Base-by-base conservation (phyloP, 2,888 invertebrate species). In the Catocala fraxini region DNA sequence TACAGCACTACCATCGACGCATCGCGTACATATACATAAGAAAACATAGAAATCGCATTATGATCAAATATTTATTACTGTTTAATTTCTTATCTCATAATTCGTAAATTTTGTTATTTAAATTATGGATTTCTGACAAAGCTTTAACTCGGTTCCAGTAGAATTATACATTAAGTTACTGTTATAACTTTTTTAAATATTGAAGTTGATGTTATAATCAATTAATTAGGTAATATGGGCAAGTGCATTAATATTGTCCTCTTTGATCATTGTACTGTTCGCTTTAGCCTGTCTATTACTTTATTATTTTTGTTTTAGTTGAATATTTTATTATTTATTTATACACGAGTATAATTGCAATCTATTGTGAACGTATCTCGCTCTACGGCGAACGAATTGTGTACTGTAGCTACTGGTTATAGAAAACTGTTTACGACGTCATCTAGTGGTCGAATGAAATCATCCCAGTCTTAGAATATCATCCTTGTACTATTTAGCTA, bases 111-210 rank as follows among this genome's bases (percentile, higher is more conserved):
- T 93, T 92, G 92, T 93, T 94, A 91, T 90, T 87, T 92, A 91
- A 92, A 92, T 92, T 91, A 90, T 93, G 91, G 89, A 93, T 92
- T 93, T 93, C 90, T 93, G 90, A 90, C 84, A 91, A 93, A 94
- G 94, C 94, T 94, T 94, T 94, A 94, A 94, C 93, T 93, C 87
- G 92, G 94, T 94, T 94, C 93, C 93, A 94, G 91, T 93, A 94
- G 93, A 92, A 88, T 89, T 92, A 91, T 91, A 86, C 92, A 91
- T 89, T 94, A 92, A 93, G 93, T 94, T 94, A 93, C 92, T 93
- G 94, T 94, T 94, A 93, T 93, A 85, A 87, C 88, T 90, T 89
- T 90, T 89, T 90, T 84, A 86, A 90, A 90, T 92, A 93, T 93
- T 92, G 86, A 93, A 91, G 92, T 94, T 93, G 92, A 85, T 93